Evolutionary conservation across 2,888 invertebrate species (phyloP), one percentile per base, ranked within the genome.

Genomic region (Thereva unica): DNA sequence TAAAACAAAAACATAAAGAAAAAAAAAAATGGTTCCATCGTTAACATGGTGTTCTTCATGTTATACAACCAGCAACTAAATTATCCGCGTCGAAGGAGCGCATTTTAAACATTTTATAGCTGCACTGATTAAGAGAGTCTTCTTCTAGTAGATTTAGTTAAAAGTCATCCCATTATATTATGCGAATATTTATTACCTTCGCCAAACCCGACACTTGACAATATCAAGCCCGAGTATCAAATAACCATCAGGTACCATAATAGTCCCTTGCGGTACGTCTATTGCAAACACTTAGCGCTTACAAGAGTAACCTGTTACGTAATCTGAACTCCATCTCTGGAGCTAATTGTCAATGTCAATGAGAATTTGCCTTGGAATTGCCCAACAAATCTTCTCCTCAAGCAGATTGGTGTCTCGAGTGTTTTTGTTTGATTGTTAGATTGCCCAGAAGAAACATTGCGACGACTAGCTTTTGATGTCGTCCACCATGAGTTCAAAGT

Each of bases 331-430:
- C 55, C 64, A 64, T 64, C 64, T 54, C 44, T 5, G 5, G n/a
- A 54, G 54, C 54, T 64, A 64, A 64, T 64, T 64, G 64, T 55
- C 64, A 64, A 54, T 64, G 64, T 55, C 64, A 64, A 42, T 47
- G 54, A 50, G 23, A 47, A 44, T 54, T 53, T 44, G 53, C 38
- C 64, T 53, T 64, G 35, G 41, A 42, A 44, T 42, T 38, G 44
- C 44, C 52, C 50, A 34, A 64, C 63, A 64, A 53, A 64, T 53
- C 52, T 64, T 64, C 44, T 40, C 8, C n/a, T 7, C 6, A 40
- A 9, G 5, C n/a, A 40, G 7, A 42, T 6, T 42, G 37, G 9
- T 41, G 9, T 44, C 54, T 45, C 44, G 53, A 50, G 34, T 23
- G 50, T 50, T 50, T 50, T 50, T 50, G 50, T 50, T 50, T 23